phyloP scores from a whole-genome alignment of 2,797 vertebrate genomes.

The Hypotaenidia philippensis region DNA sequence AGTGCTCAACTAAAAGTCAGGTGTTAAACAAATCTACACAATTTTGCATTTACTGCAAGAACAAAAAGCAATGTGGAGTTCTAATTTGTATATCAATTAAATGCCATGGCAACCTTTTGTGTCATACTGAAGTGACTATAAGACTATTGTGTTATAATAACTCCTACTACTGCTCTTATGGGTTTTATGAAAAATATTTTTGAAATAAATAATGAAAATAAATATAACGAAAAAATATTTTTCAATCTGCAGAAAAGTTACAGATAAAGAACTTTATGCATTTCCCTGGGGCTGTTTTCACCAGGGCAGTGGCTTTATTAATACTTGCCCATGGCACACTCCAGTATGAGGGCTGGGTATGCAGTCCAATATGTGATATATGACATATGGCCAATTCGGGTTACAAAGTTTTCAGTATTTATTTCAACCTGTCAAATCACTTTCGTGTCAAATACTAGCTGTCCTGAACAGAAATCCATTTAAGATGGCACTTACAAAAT shows the following conservation, averaged over 20 bases:
- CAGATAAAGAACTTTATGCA: background rate
- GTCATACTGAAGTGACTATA: background rate
- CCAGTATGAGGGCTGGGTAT: background rate
- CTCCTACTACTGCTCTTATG: accelerated
- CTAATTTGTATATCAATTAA: background rate
- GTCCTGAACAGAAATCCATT: background rate
- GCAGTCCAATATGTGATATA: background rate
- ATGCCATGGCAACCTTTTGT: background rate
- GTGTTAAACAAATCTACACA: background rate
- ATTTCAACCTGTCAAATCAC: conserved; percentile 1
- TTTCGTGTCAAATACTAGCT: background rate
- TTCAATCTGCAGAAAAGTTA: background rate
- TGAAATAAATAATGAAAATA: too few species aligned
- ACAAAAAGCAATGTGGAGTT: background rate
- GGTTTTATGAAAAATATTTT: too few species aligned
- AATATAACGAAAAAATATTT: background rate
- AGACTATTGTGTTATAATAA: background rate
- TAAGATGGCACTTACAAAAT: background rate
- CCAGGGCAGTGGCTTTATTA: background rate
- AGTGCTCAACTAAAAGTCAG: background rate
- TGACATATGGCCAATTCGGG: background rate
- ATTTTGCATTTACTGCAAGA: background rate
- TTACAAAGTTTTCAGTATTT: background rate
- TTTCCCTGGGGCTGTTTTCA: background rate
- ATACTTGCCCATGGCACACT: background rate